Percentiles rank a stretch among this genome's conserved stretches.
Conservation (phyloP, 2,888 invertebrate genomes). For the Melinaea menophilus region DNA sequence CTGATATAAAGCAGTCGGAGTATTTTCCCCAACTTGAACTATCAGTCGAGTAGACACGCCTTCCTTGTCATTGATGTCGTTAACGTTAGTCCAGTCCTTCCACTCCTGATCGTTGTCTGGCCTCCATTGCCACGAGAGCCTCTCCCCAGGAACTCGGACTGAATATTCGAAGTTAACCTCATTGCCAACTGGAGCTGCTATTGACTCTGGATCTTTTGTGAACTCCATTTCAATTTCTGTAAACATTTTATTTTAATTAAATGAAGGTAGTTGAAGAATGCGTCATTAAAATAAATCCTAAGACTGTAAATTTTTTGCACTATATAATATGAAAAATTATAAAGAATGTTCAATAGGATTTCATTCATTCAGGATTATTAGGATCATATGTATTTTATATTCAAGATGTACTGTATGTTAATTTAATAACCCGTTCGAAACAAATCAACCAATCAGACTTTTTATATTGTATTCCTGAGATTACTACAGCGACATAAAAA, state of each 20-base stretch:
- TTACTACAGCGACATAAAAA: conserved; percentile 33
- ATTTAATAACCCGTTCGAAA: no score
- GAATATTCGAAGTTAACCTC: conserved; percentile 90
- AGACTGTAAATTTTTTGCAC: conserved; percentile 14
- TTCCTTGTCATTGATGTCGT: conserved; percentile 46
- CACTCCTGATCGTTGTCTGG: conserved; percentile 57
- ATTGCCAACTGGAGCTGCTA: conserved; percentile 88
- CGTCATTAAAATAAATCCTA: no score
- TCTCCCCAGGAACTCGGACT: conserved; percentile 86
- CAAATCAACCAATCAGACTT: conserved; percentile 38
- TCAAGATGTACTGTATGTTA: no score
- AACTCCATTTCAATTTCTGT: conserved; percentile 83
- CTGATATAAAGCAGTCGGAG: conserved; percentile 60
- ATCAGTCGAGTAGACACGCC: conserved; percentile 59
- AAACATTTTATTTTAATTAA: conserved; percentile 27
- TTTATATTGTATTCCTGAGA: conserved; percentile 58
- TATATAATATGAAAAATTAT: no score
- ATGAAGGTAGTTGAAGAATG: not conserved
- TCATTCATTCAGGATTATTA: no score
- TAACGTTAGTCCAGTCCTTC: conserved; percentile 46
- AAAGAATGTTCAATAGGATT: no score
- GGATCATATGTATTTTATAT: no score
- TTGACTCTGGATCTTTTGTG: conserved; percentile 86
- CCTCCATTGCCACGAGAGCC: conserved; percentile 87
- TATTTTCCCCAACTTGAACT: conserved; percentile 68